Conservation (phyloP, 1,140 invertebrate species). For the Argopecten irradians region DNA sequence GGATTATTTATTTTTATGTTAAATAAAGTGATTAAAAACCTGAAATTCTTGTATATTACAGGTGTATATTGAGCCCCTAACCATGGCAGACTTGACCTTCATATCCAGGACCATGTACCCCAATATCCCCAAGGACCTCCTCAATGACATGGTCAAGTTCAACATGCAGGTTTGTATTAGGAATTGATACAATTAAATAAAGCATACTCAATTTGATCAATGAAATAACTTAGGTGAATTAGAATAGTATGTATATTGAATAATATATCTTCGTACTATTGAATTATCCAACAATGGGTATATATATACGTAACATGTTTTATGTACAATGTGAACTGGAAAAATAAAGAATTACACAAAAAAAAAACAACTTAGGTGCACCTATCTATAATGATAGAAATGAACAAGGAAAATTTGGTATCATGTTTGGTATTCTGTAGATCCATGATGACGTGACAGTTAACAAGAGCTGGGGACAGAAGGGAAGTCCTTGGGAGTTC, state of each 20-base stretch:
- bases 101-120: conserved; percentile 79
- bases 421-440: conserved; percentile 53
- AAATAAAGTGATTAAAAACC: too few relatives aligned
- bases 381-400: too few relatives aligned
- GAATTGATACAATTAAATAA: not conserved
- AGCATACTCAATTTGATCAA: not conserved
- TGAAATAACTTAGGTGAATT: not conserved
- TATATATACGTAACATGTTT: too few relatives aligned
- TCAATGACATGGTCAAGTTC: conserved; percentile 88
- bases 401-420: too few relatives aligned
- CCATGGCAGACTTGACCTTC: conserved; percentile 85
- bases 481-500: conserved; percentile 95
- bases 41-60: too few relatives aligned
- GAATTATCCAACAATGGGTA: too few relatives aligned
- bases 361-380: conserved; percentile 20
- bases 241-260: too few relatives aligned
- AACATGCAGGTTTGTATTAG: conserved; percentile 80
- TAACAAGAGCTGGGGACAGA: conserved; percentile 82
- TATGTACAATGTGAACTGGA: too few relatives aligned
- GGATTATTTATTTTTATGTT: too few relatives aligned
- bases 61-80: conserved; percentile 91
- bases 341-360: not conserved
- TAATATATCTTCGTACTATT: not conserved
- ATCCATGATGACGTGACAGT: conserved; percentile 83
- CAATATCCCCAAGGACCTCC: conserved; percentile 76